Evolutionary conservation across 2,888 invertebrate species (phyloP).

Genomic region (Actias luna): DNA sequence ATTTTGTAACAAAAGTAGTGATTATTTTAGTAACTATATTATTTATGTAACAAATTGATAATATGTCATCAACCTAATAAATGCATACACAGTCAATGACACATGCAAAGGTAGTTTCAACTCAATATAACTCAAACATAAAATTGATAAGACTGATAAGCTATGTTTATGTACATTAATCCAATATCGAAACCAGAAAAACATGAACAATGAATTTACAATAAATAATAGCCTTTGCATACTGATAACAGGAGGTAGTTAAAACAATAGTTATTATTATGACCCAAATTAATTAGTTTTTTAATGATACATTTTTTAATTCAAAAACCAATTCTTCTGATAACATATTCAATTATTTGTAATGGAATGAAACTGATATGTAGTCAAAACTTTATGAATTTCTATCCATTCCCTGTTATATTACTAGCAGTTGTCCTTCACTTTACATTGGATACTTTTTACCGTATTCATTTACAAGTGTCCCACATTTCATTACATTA

Average conservation of each 20-base stretch:
- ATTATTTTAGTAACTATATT: background rate
- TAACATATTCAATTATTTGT: too few species aligned
- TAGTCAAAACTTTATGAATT: too few species aligned
- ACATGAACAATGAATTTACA: constrained; percentile 19
- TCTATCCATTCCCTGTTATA: too few species aligned
- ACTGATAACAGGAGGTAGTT: background rate
- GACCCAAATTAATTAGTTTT: background rate
- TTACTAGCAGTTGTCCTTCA: too few species aligned
- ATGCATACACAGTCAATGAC: constrained; percentile 32
- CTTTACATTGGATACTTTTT: too few species aligned
- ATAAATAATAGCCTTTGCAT: background rate
- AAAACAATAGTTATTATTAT: background rate
- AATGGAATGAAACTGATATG: too few species aligned
- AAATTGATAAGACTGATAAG: constrained; percentile 49
- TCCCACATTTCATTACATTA: too few species aligned
- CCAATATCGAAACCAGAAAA: constrained; percentile 42
- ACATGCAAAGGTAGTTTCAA: constrained; percentile 30
- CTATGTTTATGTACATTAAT: constrained; percentile 37
- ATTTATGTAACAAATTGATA: background rate
- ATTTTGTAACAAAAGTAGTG: too few species aligned
- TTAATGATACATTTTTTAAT: background rate
- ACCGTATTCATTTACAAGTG: too few species aligned
- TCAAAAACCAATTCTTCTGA: too few species aligned
- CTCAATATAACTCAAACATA: constrained; percentile 31
- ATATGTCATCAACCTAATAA: background rate